phyloP scores from a whole-genome alignment of 2,888 invertebrate species.

The Punctoribates punctum region DNA sequence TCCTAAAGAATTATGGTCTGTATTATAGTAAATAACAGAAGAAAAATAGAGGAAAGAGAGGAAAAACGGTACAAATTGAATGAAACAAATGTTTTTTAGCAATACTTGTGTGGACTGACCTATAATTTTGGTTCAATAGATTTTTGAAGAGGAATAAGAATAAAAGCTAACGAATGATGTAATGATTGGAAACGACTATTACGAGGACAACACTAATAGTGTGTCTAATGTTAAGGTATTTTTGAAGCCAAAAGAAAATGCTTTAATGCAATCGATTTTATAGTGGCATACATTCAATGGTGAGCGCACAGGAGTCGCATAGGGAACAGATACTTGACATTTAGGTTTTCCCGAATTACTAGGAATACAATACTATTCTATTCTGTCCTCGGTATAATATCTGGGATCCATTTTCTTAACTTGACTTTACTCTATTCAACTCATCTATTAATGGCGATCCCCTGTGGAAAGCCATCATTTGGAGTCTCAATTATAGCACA shows the following conservation, averaged over 20 bases:
- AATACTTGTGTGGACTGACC: neutral
- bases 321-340: too few relatives aligned
- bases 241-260: neutral
- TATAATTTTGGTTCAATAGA: neutral
- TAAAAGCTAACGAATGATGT: constrained; percentile 6
- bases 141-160: neutral
- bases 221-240: neutral
- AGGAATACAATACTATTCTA: too few relatives aligned
- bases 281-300: neutral
- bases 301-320: too few relatives aligned
- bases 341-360: too few relatives aligned
- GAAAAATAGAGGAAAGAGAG: neutral
- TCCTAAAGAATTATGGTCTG: too few relatives aligned
- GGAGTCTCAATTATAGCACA: too few relatives aligned
- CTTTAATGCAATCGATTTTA: constrained; percentile 9
- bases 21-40: too few relatives aligned
- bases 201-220: constrained; percentile 2
- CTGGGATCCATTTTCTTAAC: too few relatives aligned
- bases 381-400: too few relatives aligned
- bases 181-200: neutral
- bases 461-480: too few relatives aligned
- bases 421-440: too few relatives aligned
- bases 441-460: too few relatives aligned
- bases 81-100: neutral
- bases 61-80: neutral